Evolutionary conservation across 1,140 invertebrate species (phyloP), one percentile per base, ranked within the genome.

Genomic region (Pteromalus puparum): DNA sequence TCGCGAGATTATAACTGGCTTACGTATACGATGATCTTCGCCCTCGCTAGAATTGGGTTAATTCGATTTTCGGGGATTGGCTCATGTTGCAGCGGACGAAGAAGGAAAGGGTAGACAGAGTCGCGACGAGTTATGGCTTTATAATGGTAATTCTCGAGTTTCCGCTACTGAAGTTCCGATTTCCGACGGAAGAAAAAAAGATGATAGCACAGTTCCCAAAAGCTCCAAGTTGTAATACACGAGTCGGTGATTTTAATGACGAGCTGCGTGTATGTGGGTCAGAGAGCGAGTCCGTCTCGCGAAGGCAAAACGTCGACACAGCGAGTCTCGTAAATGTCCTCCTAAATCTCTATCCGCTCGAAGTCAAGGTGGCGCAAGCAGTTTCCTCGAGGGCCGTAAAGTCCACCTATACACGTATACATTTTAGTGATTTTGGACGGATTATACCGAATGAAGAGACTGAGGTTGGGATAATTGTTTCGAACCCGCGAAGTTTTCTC

Each of bases 241-340:
- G 65, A n/a, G n/a, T 67, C 65, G n/a, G 65, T n/a, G 12, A 78
- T 30, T 61, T 78, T 77, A 21, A 65, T 12, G 48, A 65, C 5
- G 15, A 77, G 48, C 65, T 12, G 48, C 18, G 2, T n/a, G 5
- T 77, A 77, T 80, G 24, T 80, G 34, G 78, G 65, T 80, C 78
- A 70, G 38, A 67, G 12, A 38, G 38, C 9, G 38, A 61, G 53
- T 61, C 18, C 3, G 53, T 53, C 48, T 48, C 46, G 46, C 1
- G 3, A 1, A 48, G 2, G 26, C n/a, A 48, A 15, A 24, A 42
- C 46, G 74, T 18, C 53, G 76, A 67, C 61, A 53, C 53, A 24
- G 38, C 21, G 30, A 68, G 46, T 30, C 78, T 80, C 78, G 78
- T 80, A 80, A 80, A 80, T 34, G 65, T 70, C 78, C 38, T 46